These are phyloP conservation scores for Camponotus pennsylvanicus DNA, from an alignment of 1,140 invertebrate species.

Conservation along the genomic window DNA sequence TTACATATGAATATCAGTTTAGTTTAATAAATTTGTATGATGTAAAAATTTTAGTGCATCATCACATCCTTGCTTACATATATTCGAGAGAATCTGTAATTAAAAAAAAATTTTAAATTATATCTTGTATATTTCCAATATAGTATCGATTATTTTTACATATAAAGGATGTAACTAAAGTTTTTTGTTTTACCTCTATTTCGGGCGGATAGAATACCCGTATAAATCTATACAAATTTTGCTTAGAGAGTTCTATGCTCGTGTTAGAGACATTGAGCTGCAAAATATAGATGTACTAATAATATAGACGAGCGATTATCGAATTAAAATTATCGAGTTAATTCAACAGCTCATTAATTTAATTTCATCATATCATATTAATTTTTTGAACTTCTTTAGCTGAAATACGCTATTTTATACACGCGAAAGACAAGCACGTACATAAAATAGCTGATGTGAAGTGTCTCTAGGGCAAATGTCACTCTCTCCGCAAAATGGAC, in stretches of 20 bases:
- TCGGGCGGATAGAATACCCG: constrained; percentile 97
- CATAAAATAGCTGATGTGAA: constrained; percentile 94
- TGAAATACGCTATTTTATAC: not conserved
- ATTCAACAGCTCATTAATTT: not conserved
- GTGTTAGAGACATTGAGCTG: constrained; percentile 97
- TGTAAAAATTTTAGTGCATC: constrained; percentile 97
- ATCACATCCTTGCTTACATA: constrained; percentile 99
- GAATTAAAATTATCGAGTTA: not conserved
- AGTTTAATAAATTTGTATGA: constrained; percentile 95
- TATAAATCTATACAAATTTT: constrained; percentile 97
- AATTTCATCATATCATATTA: not conserved
- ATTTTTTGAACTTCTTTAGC: not conserved
- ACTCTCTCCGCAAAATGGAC: constrained; percentile 98
- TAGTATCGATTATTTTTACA: not conserved
- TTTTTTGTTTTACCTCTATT: constrained; percentile 90
- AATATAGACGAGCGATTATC: no score
- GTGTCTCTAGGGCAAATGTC: constrained; percentile 98
- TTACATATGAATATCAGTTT: constrained; percentile 84
- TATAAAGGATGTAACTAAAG: not conserved
- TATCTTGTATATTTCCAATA: not conserved
- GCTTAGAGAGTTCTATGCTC: constrained; percentile 96
- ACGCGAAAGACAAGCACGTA: constrained; percentile 83
- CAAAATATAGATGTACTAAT: constrained; percentile 68
- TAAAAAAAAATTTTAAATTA: constrained; percentile 44
- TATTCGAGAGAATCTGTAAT: constrained; percentile 91